A percentile compares a stretch with the other conserved stretches of the same genome.
phyloP scores from a whole-genome alignment of 2,797 vertebrate species.

The Sebastes minor region DNA sequence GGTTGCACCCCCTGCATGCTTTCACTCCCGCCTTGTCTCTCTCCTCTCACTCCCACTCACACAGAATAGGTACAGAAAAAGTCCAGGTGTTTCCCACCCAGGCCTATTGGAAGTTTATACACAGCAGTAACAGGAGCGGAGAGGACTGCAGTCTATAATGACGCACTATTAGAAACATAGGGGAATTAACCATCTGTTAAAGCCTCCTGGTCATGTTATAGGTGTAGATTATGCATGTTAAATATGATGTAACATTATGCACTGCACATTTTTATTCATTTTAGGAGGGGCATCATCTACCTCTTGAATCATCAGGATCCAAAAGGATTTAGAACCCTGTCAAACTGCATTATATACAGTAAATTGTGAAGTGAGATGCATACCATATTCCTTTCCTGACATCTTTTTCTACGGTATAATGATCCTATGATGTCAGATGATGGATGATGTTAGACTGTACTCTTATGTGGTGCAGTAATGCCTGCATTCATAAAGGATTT shows the following conservation, averaged over 20 bases:
- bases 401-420: not conserved
- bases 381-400: not conserved
- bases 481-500: not conserved
- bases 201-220: not conserved
- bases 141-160: slow-evolving; percentile 2
- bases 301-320: not conserved
- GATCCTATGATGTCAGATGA: not conserved
- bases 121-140: slow-evolving; percentile 11
- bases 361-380: too few species aligned
- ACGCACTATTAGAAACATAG: slow-evolving; percentile 9
- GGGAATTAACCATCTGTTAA: not conserved
- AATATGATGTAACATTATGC: not conserved
- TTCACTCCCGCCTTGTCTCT: not conserved
- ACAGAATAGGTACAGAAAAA: slow-evolving; percentile 30
- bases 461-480: not conserved
- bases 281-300: not conserved
- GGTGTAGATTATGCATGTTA: not conserved
- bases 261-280: not conserved
- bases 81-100: slow-evolving; percentile 54
- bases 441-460: not conserved
- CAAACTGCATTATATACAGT: not conserved
- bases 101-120: slow-evolving; percentile 42
- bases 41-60: slow-evolving; percentile 4
- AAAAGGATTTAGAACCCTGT: not conserved
- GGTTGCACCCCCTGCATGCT: slow-evolving; percentile 25